Base-by-base conservation (phyloP, 2,797 vertebrate genomes). In the Cyclura pinguis region DNA sequence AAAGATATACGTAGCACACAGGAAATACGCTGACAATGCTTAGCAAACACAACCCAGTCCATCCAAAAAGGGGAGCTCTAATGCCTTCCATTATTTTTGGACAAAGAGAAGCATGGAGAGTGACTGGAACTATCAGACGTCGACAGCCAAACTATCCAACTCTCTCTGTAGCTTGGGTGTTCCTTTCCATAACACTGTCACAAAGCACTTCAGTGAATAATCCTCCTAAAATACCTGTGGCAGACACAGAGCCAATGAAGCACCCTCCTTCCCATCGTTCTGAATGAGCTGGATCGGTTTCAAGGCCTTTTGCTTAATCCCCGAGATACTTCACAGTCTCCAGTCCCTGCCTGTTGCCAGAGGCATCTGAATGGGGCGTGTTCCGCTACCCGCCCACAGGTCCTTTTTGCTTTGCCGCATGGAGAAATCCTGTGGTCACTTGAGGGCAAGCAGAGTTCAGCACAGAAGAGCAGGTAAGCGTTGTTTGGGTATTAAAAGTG, bases 201-300 rank as follows among this genome's bases (percentile, higher is more conserved):
- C 94, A 95, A 95, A 95, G 90, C 78, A 20, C 6, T 88, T 22
- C 4, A 69, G 86, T 94, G 94, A 95, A 57, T 96, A 96, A 96
- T 92, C 84, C 81, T 90, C 85, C 27, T 35, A 85, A 62, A 89
- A 96, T 90, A 92, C 92, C 88, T 91, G 90, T 87, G 91, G 93
- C 93, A 93, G 87, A 93, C 91, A 91, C 90, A 73, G 38, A 93
- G 91, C 91, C 91, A 94, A 92, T 92, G 93, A 62, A 92, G 82
- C 59, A 85, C 89, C 91, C 94, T 91, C 94, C 94, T 96, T 95
- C 94, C 93, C 94, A 94, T 95, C 94, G 93, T 80, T 94, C 90
- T 96, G 95, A 94, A 96, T 96, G 94, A 88, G 42, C 87, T 91
- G 92, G 78, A 96, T 96, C 93, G 95, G 96, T 93, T 91, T 96